phyloP scores from a whole-genome alignment of 2,113 vertebrate genomes.

The Onychorhynchus coronatus region DNA sequence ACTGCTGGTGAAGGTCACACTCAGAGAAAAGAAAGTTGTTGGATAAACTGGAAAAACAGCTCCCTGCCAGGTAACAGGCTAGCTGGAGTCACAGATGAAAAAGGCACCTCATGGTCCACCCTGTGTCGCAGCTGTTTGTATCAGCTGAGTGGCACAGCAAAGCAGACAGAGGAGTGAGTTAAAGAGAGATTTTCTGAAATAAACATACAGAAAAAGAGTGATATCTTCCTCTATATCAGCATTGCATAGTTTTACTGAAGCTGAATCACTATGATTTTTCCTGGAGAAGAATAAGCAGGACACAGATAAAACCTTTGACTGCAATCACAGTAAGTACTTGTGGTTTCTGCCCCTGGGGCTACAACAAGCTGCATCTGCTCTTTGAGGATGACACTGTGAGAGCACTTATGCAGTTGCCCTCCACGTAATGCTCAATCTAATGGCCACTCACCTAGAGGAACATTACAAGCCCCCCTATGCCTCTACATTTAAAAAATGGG shows the following conservation, averaged over 20 bases:
- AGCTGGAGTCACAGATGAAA: not conserved
- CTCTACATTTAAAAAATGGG: slow-evolving; percentile 17
- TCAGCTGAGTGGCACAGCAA: not conserved
- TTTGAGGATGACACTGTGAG: not conserved
- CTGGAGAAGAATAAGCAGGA: not conserved
- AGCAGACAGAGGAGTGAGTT: not conserved
- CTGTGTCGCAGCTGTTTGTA: not conserved
- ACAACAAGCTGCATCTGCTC: not conserved
- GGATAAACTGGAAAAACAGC: not conserved
- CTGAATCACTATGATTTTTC: not conserved
- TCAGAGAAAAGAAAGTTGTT: not conserved
- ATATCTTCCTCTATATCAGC: not conserved
- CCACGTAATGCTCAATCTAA: not conserved
- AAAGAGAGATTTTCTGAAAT: not conserved
- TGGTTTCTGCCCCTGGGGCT: not conserved
- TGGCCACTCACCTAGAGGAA: not conserved
- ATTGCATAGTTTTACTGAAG: not conserved
- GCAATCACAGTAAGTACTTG: not conserved
- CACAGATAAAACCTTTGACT: slow-evolving; percentile 16
- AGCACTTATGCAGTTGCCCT: not conserved
- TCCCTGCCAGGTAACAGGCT: not conserved
- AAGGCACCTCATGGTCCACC: not conserved
- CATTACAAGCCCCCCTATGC: not conserved
- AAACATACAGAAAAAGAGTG: not conserved
- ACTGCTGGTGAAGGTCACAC: not conserved